Conservation (phyloP, 2,888 invertebrate species). For the Hyposoter dolosus region DNA sequence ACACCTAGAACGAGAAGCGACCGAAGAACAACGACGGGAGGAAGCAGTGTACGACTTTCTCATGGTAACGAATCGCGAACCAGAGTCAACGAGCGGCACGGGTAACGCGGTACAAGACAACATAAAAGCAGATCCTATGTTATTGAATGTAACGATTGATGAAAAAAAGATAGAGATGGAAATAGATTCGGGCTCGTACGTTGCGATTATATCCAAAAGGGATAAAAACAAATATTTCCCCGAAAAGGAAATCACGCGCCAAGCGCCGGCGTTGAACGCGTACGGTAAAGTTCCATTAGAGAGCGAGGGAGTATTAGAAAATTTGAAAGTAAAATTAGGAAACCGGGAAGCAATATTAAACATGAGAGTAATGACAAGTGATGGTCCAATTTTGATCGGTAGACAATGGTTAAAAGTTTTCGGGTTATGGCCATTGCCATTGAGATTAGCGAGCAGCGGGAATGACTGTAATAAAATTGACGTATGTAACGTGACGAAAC, state of each 20-base stretch:
- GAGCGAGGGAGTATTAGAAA: constrained; percentile 15
- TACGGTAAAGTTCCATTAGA: constrained; percentile 39
- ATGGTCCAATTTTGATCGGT: constrained; percentile 62
- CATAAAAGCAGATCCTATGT: constrained; percentile 51
- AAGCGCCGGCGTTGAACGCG: constrained; percentile 25
- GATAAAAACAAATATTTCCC: constrained; percentile 51
- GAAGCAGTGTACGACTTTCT: constrained; percentile 43
- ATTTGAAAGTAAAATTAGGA: constrained; percentile 56
- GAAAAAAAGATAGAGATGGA: constrained; percentile 34
- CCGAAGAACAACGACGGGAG: not conserved
- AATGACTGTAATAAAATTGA: constrained; percentile 26
- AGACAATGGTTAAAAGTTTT: constrained; percentile 16
- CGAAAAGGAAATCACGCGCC: constrained; percentile 20
- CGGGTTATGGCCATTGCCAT: constrained; percentile 7
- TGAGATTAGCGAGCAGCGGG: not conserved
- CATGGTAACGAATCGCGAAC: constrained; percentile 9
- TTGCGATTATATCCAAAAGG: constrained; percentile 29
- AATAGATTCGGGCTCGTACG: constrained; percentile 60
- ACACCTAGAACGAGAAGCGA: constrained; percentile 24
- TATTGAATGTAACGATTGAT: constrained; percentile 34
- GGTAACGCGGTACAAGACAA: constrained; percentile 27
- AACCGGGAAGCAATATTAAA: constrained; percentile 11
- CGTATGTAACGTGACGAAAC: constrained; percentile 33
- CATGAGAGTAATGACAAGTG: constrained; percentile 51
- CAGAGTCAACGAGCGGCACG: constrained; percentile 12